Evolutionary conservation across 2,888 invertebrate species (phyloP), one percentile per base, ranked within the genome.

Genomic region (Alviniconcha strummeri): DNA sequence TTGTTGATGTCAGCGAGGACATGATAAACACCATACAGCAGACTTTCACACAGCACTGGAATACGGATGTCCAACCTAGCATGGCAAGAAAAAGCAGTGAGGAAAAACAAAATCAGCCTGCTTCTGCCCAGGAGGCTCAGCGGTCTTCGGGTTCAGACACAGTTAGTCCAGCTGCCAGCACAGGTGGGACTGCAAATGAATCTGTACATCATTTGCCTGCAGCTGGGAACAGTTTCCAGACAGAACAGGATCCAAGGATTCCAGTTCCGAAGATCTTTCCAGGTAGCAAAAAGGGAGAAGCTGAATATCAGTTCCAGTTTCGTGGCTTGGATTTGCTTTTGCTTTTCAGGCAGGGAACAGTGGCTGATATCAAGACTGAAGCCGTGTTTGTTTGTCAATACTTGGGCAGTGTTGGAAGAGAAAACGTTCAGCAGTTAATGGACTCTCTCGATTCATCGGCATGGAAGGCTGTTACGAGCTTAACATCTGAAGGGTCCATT

Each of bases 1-100:
- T 84, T 82, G 82, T 84, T 56, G 84, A 84, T 75, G 19, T 84
- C 7, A 82, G 69, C 76, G 82, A 80, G 7, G 5, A 9, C 52
- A 82, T 84, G 82, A 67, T 84, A 36, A 67, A 74, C 56, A 55
- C 36, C 54, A 84, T 84, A 19, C 55, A 67, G 56, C 67, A 67
- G 13, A 64, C 60, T 36, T 84, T 84, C 54, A 5, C 9, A n/a
- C 7, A 52, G 1, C 19, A 74, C 13, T 84, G 82, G 84, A 6
- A 36, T 8, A 55, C 2, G 15, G 15, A 19, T 11, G 9, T 54
- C 13, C 74, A 60, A 13, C 13, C 54, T 4, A 54, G 15, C 13
- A 54, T 54, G 4, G 74, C 54, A 54, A 15, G 74, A 54, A 6
- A 4, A 74, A 13, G 54, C 15, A 74, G 74, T 54, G 54, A 74